Base-by-base conservation (phyloP, 2,888 invertebrate species). In the Nysson spinosus region DNA sequence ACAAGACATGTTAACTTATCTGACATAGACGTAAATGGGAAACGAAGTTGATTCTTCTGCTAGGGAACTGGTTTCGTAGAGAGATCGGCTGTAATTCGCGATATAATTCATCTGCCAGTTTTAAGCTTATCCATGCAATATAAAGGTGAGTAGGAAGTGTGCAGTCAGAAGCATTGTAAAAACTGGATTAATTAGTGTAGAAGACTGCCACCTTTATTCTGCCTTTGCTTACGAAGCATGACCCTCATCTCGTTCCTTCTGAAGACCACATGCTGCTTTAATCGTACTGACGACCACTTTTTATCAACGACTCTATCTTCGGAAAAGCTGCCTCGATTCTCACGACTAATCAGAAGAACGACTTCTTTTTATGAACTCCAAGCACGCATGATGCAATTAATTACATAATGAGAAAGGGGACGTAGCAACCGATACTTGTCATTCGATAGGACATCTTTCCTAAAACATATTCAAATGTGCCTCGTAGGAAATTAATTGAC, bases 121-220 rank as follows among this genome's bases (percentile, higher is more conserved):
- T 46, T 22, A 30, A 56, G 24, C 12, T 39, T 49, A 68, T 67
- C 51, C 43, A 6, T 28, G 6, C 4, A 14, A 32, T 16, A 14
- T 14, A 24, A 43, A 6, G 37, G n/a, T 14, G 24, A 16, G 35
- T 34, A 28, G 51, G 44, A 46, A 62, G 57, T 39, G 50, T 17
- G 35, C 24, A 46, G 37, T 34, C 46, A 34, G 28, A 42, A 32
- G 30, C 19, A 34, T 42, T 62, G 64, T 68, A 69, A 74, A 77
- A 66, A 66, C 47, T 68, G 70, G 75, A 76, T 78, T 78, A 78
- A 78, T 77, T 77, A 78, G 73, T 65, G 47, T 50, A 57, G 62
- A 66, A 69, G 67, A 40, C 40, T 28, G 55, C 34, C 34, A 26
- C 60, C 66, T 54, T 46, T 35, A 57, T 68, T 55, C 72, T 60